phyloP scores from a whole-genome alignment of 37 sponge, comb jelly and placozoan species.

The Spongia lamella region DNA sequence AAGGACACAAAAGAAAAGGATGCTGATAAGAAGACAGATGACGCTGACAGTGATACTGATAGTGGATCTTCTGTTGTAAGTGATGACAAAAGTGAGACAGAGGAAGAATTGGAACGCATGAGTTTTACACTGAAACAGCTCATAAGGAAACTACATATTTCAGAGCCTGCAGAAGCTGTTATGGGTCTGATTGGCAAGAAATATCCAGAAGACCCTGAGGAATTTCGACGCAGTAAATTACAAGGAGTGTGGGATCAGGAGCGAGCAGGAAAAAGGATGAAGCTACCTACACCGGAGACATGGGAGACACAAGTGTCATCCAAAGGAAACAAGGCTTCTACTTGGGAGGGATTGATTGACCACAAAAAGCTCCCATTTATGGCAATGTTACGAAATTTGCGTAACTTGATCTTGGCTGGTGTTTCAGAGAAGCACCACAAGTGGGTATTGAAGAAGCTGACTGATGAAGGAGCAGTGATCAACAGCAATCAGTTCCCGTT shows the following conservation, averaged over 20 bases:
- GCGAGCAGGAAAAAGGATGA: constrained; percentile 96
- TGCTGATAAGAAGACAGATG: constrained; percentile 14
- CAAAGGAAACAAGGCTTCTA: constrained; percentile 87
- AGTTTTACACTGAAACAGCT: constrained; percentile 98
- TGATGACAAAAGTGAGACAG: constrained; percentile 50
- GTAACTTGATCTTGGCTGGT: constrained; percentile 89
- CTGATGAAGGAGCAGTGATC: constrained; percentile 86
- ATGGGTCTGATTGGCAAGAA: constrained; percentile 93
- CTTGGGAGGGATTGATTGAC: constrained; percentile 95
- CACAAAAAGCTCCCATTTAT: constrained; percentile 96
- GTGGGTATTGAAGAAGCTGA: constrained; percentile 84
- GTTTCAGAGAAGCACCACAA: constrained; percentile 79
- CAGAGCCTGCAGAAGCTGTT: constrained; percentile 87
- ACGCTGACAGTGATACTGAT: constrained; percentile 9
- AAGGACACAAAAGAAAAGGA: constrained; percentile 19
- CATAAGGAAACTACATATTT: constrained; percentile 95
- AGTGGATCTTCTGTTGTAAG: constrained; percentile 9
- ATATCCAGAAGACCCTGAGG: constrained; percentile 92
- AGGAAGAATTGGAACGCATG: constrained; percentile 77
- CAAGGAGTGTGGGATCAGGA: constrained; percentile 95
- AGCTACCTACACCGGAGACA: constrained; percentile 92
- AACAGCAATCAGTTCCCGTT: constrained; percentile 97
- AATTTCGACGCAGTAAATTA: constrained; percentile 81
- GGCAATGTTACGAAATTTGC: constrained; percentile 96
- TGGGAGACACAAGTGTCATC: constrained; percentile 98